A percentile compares a stretch with the other conserved stretches of the same genome.
Evolutionary conservation across 2,113 vertebrate species (phyloP).

Genomic region (Cephalopterus ornatus): DNA sequence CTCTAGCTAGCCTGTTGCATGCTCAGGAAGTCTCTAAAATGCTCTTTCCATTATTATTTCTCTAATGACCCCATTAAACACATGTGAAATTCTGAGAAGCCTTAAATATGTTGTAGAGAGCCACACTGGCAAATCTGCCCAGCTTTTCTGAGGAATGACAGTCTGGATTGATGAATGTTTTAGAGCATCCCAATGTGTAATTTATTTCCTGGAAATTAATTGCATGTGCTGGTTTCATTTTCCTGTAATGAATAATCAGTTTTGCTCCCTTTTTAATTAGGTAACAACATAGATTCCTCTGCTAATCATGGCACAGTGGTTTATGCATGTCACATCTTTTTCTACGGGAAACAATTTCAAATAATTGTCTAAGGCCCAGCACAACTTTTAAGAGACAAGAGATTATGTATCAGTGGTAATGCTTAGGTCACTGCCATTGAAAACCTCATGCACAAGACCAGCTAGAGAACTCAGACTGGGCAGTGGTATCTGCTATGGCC

Average conservation of each 20-base stretch:
- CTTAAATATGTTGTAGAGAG: background rate
- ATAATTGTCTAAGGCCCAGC: background rate
- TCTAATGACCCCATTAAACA: constrained; percentile 36
- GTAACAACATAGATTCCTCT: constrained; percentile 27
- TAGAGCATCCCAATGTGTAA: constrained; percentile 31
- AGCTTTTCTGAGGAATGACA: constrained; percentile 17
- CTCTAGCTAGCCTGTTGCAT: constrained; percentile 9
- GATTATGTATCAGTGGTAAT: background rate
- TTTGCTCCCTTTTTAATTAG: constrained; percentile 57
- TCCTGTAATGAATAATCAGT: constrained; percentile 40
- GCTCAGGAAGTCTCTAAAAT: constrained; percentile 43
- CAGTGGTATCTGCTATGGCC: background rate
- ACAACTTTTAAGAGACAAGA: background rate
- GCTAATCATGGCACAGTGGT: background rate
- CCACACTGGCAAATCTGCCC: background rate
- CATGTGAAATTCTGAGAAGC: constrained; percentile 10
- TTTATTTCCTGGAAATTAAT: constrained; percentile 66
- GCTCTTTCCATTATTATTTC: constrained; percentile 31
- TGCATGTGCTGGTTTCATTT: constrained; percentile 49
- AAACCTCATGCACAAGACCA: background rate
- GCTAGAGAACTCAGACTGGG: background rate
- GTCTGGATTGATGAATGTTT: constrained; percentile 30
- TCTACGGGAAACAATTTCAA: background rate
- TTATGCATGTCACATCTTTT: background rate
- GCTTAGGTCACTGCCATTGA: background rate